Conservation (phyloP, 2,888 invertebrate genomes). For the Hypena proboscidalis region DNA sequence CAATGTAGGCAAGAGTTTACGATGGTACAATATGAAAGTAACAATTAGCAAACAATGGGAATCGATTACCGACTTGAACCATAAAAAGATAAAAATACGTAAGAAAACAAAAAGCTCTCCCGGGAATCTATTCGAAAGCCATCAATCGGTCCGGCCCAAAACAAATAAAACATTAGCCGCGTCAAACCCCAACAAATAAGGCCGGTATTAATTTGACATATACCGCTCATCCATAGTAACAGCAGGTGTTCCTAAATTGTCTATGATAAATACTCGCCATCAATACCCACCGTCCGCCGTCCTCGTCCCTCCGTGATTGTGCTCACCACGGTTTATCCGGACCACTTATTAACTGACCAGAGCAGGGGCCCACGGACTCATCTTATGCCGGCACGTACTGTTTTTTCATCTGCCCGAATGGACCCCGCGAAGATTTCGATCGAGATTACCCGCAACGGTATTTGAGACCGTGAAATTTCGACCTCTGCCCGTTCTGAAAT, state of each 20-base stretch:
- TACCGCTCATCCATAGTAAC: conserved; percentile 66
- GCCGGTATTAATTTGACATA: conserved; percentile 73
- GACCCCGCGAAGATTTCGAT: conserved; percentile 13
- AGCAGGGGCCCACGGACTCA: conserved; percentile 20
- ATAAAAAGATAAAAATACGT: conserved; percentile 33
- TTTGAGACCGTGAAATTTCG: conserved; percentile 30
- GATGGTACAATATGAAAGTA: conserved; percentile 11
- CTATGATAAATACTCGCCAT: conserved; percentile 80
- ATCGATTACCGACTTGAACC: conserved; percentile 30
- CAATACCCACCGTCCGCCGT: conserved; percentile 73
- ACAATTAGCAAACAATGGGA: conserved; percentile 36
- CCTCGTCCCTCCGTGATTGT: conserved; percentile 64
- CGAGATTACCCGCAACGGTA: conserved; percentile 17
- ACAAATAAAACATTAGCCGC: conserved; percentile 61
- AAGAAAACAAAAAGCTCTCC: conserved; percentile 34
- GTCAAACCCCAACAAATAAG: conserved; percentile 52
- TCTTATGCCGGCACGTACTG: not conserved
- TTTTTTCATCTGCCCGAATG: conserved; percentile 9
- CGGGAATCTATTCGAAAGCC: conserved; percentile 42
- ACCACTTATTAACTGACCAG: conserved; percentile 47
- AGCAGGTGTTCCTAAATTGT: conserved; percentile 81
- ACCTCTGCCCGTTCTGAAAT: conserved; percentile 22
- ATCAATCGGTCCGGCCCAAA: conserved; percentile 47
- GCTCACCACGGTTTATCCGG: conserved; percentile 56
- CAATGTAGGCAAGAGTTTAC: not conserved